Evolutionary conservation across 2,113 vertebrate genomes (phyloP), one percentile per base, ranked within the genome.

Genomic region (Etheostoma cragini): DNA sequence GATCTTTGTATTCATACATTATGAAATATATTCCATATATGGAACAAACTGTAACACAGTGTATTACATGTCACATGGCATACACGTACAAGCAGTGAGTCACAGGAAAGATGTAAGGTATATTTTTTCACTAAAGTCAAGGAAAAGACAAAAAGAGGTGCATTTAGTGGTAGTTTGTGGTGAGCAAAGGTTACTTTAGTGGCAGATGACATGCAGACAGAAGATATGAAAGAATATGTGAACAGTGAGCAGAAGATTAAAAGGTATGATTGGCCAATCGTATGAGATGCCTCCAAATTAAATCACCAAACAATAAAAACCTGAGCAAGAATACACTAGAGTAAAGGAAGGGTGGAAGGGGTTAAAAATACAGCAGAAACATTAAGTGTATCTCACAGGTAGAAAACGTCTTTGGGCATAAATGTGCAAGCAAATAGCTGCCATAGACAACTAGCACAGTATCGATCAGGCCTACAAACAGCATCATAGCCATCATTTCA

Each of bases 281-380:
- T 8, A n/a, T 54, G 49, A 53, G 13, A 62, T 35, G 12, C 35
- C 22, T 33, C 33, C 38, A 33, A 42, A 71, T 56, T 7, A 66
- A 21, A 42, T 54, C 7, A 71, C 2, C 50, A 6, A 24, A 53
- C 47, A 38, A 16, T 30, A 50, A 49, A 38, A 54, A 21, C 6
- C 15, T 60, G 0, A n/a, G 1, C 4, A 21, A 45, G 13, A 54
- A 54, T 1, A 17, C 5, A 26, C 15, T 46, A 10, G 47, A 35
- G 3, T 21, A 69, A 15, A 4, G 2, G 19, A 30, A 2, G 60
- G 6, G 1, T 8, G 12, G 16, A 66, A 46, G 5, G 60, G 53
- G 38, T 69, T 64, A 69, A 69, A 83, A 83, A 64, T 64, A 70
- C 70, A 70, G 56, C 76, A 84, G 63, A 38, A 3, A 15, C 13